Evolutionary conservation across 1,140 invertebrate species (phyloP).

Genomic region (Schmidtea mediterranea): DNA sequence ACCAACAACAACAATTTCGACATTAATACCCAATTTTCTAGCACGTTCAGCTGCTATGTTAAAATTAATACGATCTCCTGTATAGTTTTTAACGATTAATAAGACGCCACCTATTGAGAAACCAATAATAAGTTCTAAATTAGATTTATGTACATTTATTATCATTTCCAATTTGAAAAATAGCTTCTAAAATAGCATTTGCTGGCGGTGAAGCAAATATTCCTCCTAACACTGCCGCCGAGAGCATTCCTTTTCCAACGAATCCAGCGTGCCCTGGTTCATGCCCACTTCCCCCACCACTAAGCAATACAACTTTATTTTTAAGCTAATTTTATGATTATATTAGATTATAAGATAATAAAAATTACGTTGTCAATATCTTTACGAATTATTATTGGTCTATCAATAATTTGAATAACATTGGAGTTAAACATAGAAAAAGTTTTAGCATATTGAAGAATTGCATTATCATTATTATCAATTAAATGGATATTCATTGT

Average conservation of each 20-base stretch:
- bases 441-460: no score
- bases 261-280: constrained; percentile 52
- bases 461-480: no score
- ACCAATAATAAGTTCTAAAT: no score
- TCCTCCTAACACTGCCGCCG: constrained; percentile 42
- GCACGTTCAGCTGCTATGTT: constrained; percentile 48
- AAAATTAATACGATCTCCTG: constrained; percentile 57
- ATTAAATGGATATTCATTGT: no score
- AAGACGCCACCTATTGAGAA: constrained; percentile 37
- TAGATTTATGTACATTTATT: constrained; percentile 6
- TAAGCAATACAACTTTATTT: constrained; percentile 39
- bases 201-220: constrained; percentile 50
- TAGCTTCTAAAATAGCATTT: constrained; percentile 37
- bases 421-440: no score
- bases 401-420: no score
- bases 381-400: no score
- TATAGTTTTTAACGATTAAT: constrained; percentile 53
- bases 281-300: constrained; percentile 50
- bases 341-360: no score
- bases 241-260: constrained; percentile 46
- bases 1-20: constrained; percentile 38
- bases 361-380: no score
- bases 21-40: constrained; percentile 34
- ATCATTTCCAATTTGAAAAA: constrained; percentile 31
- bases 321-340: no score